Base-by-base conservation (phyloP, 2,888 invertebrate genomes). In the Thymelicus acteon region DNA sequence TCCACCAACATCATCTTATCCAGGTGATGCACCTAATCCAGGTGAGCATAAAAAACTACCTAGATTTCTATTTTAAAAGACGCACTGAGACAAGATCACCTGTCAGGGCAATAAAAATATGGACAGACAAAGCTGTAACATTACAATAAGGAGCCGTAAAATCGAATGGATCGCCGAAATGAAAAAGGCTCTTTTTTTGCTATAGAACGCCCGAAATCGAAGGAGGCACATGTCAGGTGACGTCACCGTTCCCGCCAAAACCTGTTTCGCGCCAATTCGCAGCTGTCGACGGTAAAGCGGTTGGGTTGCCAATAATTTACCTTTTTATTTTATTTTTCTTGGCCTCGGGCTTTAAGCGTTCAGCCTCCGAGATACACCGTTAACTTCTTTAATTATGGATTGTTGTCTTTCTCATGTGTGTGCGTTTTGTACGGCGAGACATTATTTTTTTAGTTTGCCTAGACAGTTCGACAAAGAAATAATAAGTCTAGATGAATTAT, bases 221-320 rank as follows among this genome's bases (percentile, higher is more conserved):
- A 81, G 80, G 82, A 84, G 88, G 85, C 89, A 87, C 88, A 90
- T 89, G 90, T 86, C 86, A 85, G 82, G 78, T 92, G 91, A 92
- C 91, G 92, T 92, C 91, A 92, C 78, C 78, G 78, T 80, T 88
- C 85, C 88, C 83, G 82, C 85, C 83, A 80, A 86, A 93, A 93
- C 92, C 90, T 81, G 92, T 92, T 92, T 89, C 87, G 90, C 90
- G 89, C 88, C 91, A 90, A 87, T 91, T 90, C 90, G 93, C 93
- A 93, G 92, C 92, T 92, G 93, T 90, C 91, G 89, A 75, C 85
- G 82, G 81, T 80, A 82, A 90, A 90, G 83, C 79, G 80, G 89
- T 83, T 78, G 80, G 82, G 80, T 85, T 79, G 86, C 83, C 77
- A 82, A 85, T 84, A 87, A 85, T 86, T 87, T 82, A 77, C 72